These are phyloP conservation scores for Sisyra nigra DNA, from an alignment of 2,888 invertebrate genomes.

Conservation along the genomic window DNA sequence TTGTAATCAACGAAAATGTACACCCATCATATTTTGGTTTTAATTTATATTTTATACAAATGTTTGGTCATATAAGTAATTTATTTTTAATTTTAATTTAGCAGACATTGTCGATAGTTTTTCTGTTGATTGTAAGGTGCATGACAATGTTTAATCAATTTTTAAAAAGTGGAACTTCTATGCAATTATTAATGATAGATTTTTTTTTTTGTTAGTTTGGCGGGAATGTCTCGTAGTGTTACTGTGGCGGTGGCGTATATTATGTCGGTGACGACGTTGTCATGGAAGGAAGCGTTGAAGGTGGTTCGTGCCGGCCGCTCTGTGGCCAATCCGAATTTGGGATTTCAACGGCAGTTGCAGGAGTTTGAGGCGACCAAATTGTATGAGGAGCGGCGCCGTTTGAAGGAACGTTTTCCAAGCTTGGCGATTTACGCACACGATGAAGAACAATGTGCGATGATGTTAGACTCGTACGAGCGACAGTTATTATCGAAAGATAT, in stretches of 20 bases:
- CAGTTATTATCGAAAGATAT: constrained; percentile 62
- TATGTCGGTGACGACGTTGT: constrained; percentile 81
- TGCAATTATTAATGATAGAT: too few relatives aligned
- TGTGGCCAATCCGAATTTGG: constrained; percentile 90
- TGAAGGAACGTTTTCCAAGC: constrained; percentile 74
- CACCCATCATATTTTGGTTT: too few relatives aligned
- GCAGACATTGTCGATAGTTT: too few relatives aligned
- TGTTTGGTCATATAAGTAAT: too few relatives aligned
- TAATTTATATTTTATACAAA: too few relatives aligned
- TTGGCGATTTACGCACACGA: constrained; percentile 56
- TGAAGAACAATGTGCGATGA: constrained; percentile 55
- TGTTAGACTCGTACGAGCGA: constrained; percentile 72
- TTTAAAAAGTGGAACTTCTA: too few relatives aligned
- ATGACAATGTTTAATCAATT: too few relatives aligned
- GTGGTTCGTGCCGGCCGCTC: constrained; percentile 82
- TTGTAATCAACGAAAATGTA: too few relatives aligned
- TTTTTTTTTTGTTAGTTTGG: too few relatives aligned
- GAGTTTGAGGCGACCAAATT: constrained; percentile 74
- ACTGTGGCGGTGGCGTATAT: constrained; percentile 93
- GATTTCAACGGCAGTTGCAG: constrained; percentile 87
- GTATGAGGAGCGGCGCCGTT: constrained; percentile 59
- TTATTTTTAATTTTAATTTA: too few relatives aligned
- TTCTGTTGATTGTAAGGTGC: too few relatives aligned
- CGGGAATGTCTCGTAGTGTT: constrained; percentile 93
- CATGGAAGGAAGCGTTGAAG: constrained; percentile 85